Conservation (phyloP, 2,113 vertebrate genomes). For the Passer montanus region DNA sequence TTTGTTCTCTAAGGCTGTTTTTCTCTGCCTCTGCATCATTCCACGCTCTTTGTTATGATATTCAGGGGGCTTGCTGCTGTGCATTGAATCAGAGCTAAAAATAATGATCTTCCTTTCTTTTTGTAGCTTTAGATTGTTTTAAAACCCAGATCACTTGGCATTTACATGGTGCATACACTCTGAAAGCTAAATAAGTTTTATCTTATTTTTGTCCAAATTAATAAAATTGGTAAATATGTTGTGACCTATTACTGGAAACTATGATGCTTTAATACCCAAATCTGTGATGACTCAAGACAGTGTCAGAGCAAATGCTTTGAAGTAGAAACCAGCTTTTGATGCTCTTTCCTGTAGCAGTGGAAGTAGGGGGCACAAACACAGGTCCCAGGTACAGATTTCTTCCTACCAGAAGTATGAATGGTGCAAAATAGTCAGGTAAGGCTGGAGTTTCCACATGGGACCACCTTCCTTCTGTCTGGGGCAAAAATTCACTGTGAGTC, state of each 20-base stretch:
- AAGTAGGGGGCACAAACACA: background rate
- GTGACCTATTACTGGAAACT: background rate
- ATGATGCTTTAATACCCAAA: background rate
- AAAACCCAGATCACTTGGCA: background rate
- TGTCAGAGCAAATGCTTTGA: background rate
- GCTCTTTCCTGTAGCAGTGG: background rate
- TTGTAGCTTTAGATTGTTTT: background rate
- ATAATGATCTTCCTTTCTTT: background rate
- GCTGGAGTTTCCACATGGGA: background rate
- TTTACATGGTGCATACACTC: background rate
- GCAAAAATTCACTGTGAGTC: background rate
- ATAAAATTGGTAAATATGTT: background rate
- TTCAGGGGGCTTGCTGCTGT: background rate
- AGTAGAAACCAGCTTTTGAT: background rate
- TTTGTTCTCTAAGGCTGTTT: background rate
- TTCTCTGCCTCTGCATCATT: background rate
- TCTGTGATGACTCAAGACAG: background rate
- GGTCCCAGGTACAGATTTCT: background rate
- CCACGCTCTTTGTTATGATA: background rate
- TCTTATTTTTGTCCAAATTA: background rate
- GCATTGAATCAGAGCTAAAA: slow-evolving; percentile 7
- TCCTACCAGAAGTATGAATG: background rate
- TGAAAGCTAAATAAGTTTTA: background rate
- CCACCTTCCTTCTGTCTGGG: background rate
- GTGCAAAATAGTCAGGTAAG: accelerated